Percentiles rank a stretch among this genome's conserved stretches.
Evolutionary conservation across 2,113 vertebrate species (phyloP).

Genomic region (Melanerpes aurifrons): DNA sequence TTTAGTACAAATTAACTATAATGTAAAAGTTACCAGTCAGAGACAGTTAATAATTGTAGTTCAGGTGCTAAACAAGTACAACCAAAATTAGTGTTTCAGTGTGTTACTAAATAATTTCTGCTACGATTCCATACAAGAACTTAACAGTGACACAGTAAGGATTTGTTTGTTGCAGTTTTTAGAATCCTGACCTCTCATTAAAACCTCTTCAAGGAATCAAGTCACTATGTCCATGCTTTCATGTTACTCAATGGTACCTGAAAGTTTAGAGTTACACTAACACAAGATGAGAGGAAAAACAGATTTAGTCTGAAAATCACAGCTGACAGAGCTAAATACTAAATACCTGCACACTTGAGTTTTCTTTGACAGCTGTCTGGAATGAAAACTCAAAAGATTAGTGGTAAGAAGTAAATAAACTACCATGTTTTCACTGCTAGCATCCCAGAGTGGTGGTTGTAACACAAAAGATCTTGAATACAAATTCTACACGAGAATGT

Average conservation of each 20-base stretch:
- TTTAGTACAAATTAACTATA: not conserved
- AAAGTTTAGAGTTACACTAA: not conserved
- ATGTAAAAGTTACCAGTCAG: not conserved
- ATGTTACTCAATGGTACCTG: not conserved
- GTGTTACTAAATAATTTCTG: not conserved
- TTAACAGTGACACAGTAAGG: not conserved
- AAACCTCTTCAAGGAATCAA: not conserved
- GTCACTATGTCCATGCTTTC: not conserved
- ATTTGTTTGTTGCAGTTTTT: not conserved
- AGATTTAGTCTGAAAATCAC: not conserved
- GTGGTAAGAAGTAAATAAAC: not conserved
- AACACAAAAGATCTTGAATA: not conserved
- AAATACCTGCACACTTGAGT: not conserved
- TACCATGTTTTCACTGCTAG: not conserved
- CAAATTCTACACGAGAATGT: not conserved
- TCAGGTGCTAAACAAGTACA: not conserved
- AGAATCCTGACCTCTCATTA: not conserved
- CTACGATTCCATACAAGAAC: not conserved
- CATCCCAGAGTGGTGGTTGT: not conserved
- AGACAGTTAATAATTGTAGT: not conserved
- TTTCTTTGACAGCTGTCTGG: not conserved
- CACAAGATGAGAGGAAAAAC: accelerated
- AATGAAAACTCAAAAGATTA: not conserved
- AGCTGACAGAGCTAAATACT: not conserved
- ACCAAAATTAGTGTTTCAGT: not conserved